phyloP scores from a whole-genome alignment of 2,888 invertebrate species.

The Coenonympha arcania region DNA sequence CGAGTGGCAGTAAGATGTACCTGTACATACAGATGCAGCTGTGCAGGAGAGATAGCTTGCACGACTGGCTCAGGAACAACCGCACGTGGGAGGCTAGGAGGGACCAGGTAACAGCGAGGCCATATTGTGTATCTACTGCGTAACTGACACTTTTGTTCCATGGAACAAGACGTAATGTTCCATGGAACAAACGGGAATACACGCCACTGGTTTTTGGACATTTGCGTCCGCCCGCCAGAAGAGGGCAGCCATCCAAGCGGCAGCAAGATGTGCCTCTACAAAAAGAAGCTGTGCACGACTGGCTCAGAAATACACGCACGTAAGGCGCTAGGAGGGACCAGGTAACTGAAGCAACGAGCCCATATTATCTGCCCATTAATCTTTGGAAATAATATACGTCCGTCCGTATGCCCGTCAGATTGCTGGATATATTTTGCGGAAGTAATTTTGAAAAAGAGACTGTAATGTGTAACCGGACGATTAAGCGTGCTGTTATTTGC shows the following conservation, averaged over 20 bases:
- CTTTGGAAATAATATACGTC: too few species aligned
- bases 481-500: too few species aligned
- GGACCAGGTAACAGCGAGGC: constrained; percentile 53
- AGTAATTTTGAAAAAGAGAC: too few species aligned
- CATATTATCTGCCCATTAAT: too few species aligned
- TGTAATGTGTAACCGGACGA: too few species aligned
- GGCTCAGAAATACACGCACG: constrained; percentile 79
- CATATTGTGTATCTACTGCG: too few species aligned
- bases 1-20: constrained; percentile 72
- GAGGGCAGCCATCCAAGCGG: constrained; percentile 15
- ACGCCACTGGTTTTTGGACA: constrained; percentile 66
- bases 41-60: constrained; percentile 89
- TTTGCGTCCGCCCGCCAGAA: constrained; percentile 34
- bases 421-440: too few species aligned
- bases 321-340: constrained; percentile 58
- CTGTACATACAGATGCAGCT: constrained; percentile 99
- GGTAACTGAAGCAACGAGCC: too few species aligned
- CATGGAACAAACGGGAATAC: too few species aligned
- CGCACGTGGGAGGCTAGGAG: constrained; percentile 56
- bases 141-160: too few species aligned
- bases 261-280: constrained; percentile 85
- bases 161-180: too few species aligned
- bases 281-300: constrained; percentile 98
- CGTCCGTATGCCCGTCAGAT: too few species aligned
- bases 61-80: constrained; percentile 88